Evolutionary conservation across 2,797 vertebrate species (phyloP).

Genomic region (Phoxinus dragarum): DNA sequence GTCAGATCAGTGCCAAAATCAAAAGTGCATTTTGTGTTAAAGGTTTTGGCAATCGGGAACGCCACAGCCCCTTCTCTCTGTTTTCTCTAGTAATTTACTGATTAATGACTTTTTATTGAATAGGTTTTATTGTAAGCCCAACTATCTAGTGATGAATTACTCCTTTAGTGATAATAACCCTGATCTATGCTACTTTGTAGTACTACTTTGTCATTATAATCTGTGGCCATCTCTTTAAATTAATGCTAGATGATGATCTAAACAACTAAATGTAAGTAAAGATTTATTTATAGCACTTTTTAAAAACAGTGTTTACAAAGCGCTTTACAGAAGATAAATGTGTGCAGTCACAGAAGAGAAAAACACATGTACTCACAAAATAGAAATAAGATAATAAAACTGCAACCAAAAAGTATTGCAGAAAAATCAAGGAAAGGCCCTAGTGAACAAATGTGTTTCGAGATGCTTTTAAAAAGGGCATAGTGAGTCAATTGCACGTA

Average conservation of each 20-base stretch:
- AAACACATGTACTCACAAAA: neutral
- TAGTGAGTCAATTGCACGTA: neutral
- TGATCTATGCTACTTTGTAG: neutral
- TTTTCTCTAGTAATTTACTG: neutral
- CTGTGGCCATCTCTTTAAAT: slow-evolving; percentile 2
- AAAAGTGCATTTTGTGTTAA: neutral
- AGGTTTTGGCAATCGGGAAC: neutral
- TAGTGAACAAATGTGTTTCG: neutral
- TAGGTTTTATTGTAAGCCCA: slow-evolving; percentile 12
- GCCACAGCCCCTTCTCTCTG: neutral
- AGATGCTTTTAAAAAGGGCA: neutral
- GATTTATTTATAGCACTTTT: neutral
- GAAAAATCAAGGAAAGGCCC: neutral
- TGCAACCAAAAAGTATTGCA: neutral
- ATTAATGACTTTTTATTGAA: neutral
- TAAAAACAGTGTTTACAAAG: neutral
- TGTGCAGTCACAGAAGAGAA: neutral
- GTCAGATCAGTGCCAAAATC: neutral
- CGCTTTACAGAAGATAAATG: neutral
- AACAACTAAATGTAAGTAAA: neutral
- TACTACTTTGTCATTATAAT: neutral
- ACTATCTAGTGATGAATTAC: neutral
- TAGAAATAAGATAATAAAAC: neutral
- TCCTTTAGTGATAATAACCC: neutral
- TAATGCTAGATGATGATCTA: neutral